phyloP scores from a whole-genome alignment of 1,140 invertebrate genomes.

The Acyrthosiphon pisum region DNA sequence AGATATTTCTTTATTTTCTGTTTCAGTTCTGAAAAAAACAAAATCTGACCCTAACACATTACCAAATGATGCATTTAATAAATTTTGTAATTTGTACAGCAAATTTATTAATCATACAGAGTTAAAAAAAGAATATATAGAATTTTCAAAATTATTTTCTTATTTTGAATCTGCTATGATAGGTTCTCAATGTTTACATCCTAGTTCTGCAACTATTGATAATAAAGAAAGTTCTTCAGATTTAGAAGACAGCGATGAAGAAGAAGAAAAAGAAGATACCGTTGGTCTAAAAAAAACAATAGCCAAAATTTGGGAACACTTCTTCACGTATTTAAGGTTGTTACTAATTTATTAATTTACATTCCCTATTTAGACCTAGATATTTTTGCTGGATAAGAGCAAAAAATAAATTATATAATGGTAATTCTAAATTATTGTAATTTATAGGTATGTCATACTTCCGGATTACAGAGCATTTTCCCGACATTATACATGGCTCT shows the following conservation, averaged over 20 bases:
- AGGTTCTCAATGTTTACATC: background rate
- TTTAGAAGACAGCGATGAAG: background rate
- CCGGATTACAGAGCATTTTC: background rate
- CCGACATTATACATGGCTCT: background rate
- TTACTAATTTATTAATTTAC: slow-evolving; percentile 23
- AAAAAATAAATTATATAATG: slow-evolving; percentile 11
- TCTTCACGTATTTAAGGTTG: slow-evolving; percentile 33
- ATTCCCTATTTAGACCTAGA: too few species aligned
- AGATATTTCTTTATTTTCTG: background rate
- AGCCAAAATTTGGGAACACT: slow-evolving; percentile 19
- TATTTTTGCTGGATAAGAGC: slow-evolving; percentile 27
- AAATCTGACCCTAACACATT: background rate
- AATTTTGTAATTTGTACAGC: background rate
- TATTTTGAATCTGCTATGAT: background rate
- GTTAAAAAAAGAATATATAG: background rate
- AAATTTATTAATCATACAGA: background rate
- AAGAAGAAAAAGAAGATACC: background rate
- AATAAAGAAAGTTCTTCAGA: background rate
- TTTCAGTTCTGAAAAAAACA: background rate
- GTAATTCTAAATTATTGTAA: slow-evolving; percentile 15
- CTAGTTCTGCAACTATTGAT: background rate
- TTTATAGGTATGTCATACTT: slow-evolving; percentile 17
- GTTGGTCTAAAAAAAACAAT: background rate
- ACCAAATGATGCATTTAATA: slow-evolving; percentile 14
- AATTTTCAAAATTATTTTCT: slow-evolving; percentile 25